Percentiles rank a stretch among this genome's conserved stretches.
Conservation (phyloP, 2,113 vertebrate genomes). For the Heloderma charlesbogerti region DNA sequence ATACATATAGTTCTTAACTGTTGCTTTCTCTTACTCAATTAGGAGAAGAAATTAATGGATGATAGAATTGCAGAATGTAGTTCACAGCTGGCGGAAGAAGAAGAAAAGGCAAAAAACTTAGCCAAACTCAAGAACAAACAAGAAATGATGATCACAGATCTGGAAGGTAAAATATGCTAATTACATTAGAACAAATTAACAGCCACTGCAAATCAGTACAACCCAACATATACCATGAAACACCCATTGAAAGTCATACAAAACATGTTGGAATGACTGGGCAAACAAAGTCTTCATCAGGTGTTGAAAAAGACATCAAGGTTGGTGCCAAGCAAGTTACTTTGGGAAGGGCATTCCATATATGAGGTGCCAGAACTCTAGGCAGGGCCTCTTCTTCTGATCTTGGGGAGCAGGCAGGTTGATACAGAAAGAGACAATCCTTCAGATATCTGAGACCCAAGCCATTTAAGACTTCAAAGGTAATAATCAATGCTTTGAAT, state of each 20-base stretch:
- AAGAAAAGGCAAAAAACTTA: constrained; percentile 97
- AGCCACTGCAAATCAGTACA: neutral
- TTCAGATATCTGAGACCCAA: no score
- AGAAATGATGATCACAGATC: constrained; percentile 97
- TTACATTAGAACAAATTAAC: neutral
- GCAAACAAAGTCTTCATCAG: neutral
- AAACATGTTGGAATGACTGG: neutral
- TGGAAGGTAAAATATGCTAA: constrained; percentile 85
- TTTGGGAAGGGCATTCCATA: neutral
- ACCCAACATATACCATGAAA: neutral
- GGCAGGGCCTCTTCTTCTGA: no score
- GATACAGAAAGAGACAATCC: no score
- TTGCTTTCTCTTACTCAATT: constrained; percentile 22
- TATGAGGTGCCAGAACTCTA: no score
- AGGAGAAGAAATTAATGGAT: constrained; percentile 97
- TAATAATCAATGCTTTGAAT: no score
- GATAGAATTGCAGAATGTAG: constrained; percentile 93
- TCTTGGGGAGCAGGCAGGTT: no score
- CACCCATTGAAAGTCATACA: neutral
- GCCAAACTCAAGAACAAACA: constrained; percentile 98
- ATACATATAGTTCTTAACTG: neutral
- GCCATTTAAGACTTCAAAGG: no score
- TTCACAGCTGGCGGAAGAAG: constrained; percentile 93
- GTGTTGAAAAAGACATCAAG: neutral
- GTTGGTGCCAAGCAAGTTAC: neutral